These are phyloP conservation scores for Zenarchopterus dispar DNA, from an alignment of 2,797 vertebrate genomes.

Conservation along the genomic window DNA sequence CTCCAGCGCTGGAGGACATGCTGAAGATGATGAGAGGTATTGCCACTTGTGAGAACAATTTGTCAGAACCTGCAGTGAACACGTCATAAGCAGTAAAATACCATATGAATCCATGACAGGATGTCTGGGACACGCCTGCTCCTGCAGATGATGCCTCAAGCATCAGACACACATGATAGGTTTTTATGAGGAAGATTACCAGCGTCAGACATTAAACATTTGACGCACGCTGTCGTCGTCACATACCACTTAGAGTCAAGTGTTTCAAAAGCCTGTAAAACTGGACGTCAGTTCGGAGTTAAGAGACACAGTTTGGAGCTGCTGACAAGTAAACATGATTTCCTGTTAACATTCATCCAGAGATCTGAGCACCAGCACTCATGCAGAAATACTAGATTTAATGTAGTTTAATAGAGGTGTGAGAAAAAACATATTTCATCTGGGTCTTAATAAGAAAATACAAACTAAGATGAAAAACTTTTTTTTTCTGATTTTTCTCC, in stretches of 20 bases:
- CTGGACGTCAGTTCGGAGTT: neutral
- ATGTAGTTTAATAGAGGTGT: too few species aligned
- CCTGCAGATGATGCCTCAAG: constrained; percentile 21
- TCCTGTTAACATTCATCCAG: too few species aligned
- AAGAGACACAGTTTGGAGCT: too few species aligned
- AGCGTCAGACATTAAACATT: neutral
- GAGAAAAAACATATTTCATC: too few species aligned
- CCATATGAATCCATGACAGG: constrained; percentile 15
- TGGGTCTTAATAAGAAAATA: too few species aligned
- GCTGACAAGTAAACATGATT: too few species aligned
- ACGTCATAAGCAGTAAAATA: constrained; percentile 20
- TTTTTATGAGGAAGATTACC: neutral
- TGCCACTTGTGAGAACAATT: constrained; percentile 40
- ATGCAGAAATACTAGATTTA: too few species aligned
- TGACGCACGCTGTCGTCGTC: neutral
- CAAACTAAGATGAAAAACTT: too few species aligned
- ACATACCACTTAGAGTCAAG: neutral
- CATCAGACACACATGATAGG: neutral
- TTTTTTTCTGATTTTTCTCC: too few species aligned
- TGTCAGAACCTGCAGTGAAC: constrained; percentile 50
- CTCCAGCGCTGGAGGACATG: constrained; percentile 86
- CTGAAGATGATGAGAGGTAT: constrained; percentile 89
- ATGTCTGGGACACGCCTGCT: constrained; percentile 32
- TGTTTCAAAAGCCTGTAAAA: neutral
- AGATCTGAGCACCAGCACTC: too few species aligned